Evolutionary conservation across 2,888 invertebrate genomes (phyloP), one percentile per base, ranked within the genome.

Genomic region (Apodemia zela): DNA sequence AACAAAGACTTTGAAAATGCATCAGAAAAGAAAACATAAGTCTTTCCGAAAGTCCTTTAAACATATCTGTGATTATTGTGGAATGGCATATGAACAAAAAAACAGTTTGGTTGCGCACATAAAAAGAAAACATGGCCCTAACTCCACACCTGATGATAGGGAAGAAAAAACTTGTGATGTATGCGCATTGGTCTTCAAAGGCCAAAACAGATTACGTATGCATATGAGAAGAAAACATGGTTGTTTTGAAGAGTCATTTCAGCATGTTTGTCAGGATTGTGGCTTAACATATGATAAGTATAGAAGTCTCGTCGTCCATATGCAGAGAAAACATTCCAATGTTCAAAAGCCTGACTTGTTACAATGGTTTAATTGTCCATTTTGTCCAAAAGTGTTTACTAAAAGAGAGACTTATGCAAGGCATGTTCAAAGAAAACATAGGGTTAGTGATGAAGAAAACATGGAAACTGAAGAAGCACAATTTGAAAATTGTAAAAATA

Each of bases 151-250:
- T 2, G 84, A 88, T 49, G 89, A 89, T 59, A 71, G 72, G 17
- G 77, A 81, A 57, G 89, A 89, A 65, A 69, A 78, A 11, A 81
- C 87, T 0, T 90, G 91, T 69, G 89, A 91, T 2, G 76, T 89
- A 0, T 91, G 91, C 62, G 82, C 87, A 3, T 68, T 89, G 66
- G 89, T 89, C 13, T 90, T 91, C 58, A 89, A 89, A 78, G 91
- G 91, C 0, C 77, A 73, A 62, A 67, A 79, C 0, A 74, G 91
- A 18, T 73, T 91, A 65, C 71, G 89, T 0, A 85, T 89, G 87
- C 91, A 91, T 62, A 90, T 89, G 89, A 71, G 84, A 35, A 75
- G 91, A 47, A 89, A 89, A 61, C 91, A 91, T 63, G 87, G 84
- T 0, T 77, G 80, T 0, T 87, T 85, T 49, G 77, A 83, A 57